Conservation (phyloP, 2,888 invertebrate genomes). For the Theretra japonica region DNA sequence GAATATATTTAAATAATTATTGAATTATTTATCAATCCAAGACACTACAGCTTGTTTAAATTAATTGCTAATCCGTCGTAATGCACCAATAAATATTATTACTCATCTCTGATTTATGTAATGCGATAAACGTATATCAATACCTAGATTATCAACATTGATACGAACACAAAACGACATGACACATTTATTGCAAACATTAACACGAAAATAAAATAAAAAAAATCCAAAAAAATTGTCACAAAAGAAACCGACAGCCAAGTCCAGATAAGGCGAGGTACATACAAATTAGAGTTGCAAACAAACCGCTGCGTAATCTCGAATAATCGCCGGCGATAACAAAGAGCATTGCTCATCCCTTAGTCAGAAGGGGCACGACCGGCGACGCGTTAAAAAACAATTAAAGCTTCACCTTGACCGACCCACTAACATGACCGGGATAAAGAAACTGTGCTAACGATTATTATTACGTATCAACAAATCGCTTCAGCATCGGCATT, state of each 20-base stretch:
- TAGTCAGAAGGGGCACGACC: constrained; percentile 43
- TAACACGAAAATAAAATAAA: not conserved
- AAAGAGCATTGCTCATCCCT: constrained; percentile 38
- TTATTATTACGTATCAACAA: constrained; percentile 73
- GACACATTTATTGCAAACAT: not conserved
- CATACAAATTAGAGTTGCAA: constrained; percentile 8
- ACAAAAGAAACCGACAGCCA: not conserved
- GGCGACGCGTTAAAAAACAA: constrained; percentile 62
- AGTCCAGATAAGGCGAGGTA: constrained; percentile 10
- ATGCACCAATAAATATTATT: constrained; percentile 2
- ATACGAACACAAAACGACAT: not conserved
- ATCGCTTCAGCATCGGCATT: constrained; percentile 56
- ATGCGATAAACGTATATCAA: not conserved
- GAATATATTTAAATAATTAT: too few species aligned
- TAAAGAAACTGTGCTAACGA: constrained; percentile 76
- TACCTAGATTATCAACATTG: not conserved
- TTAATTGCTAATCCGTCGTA: not conserved
- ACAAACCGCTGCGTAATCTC: constrained; percentile 31
- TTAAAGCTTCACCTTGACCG: constrained; percentile 76
- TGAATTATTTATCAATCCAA: not conserved
- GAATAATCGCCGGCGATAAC: constrained; percentile 32
- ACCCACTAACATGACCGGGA: constrained; percentile 72
- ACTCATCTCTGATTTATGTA: not conserved
- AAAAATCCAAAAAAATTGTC: not conserved
- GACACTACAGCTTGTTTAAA: too few species aligned